Percentiles rank a stretch among this genome's conserved stretches.
These are phyloP conservation scores for Ochropacha duplaris DNA, from an alignment of 2,888 invertebrate species.

Conservation along the genomic window DNA sequence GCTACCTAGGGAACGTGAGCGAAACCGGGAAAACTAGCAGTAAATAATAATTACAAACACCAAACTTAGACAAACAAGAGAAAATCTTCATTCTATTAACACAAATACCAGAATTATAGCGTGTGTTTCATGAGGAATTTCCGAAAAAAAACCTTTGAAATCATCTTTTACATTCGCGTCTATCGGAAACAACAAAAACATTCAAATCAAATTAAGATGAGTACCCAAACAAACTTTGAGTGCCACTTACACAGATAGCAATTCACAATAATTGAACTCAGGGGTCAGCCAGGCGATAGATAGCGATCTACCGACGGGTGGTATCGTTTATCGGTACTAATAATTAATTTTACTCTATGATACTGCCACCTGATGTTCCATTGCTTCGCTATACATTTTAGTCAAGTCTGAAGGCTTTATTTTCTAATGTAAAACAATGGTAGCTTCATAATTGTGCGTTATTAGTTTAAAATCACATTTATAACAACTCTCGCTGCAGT, in stretches of 20 bases:
- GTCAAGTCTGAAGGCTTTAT: neutral
- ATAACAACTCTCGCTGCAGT: neutral
- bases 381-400: neutral
- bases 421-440: neutral
- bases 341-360: constrained; percentile 52
- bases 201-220: constrained; percentile 14
- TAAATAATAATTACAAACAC: too few species aligned
- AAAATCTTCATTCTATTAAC: too few species aligned
- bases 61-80: too few species aligned
- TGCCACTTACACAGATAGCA: constrained; percentile 23
- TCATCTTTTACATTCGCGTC: too few species aligned
- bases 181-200: constrained; percentile 5
- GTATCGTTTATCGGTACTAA: constrained; percentile 42
- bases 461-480: neutral
- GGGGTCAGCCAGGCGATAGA: constrained; percentile 42
- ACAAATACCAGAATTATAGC: too few species aligned
- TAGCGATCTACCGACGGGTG: constrained; percentile 48
- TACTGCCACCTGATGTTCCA: constrained; percentile 25
- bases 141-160: too few species aligned
- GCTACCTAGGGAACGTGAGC: too few species aligned
- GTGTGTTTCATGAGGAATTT: too few species aligned
- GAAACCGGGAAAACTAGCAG: too few species aligned
- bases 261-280: constrained; percentile 49
- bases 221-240: constrained; percentile 26
- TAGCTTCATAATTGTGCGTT: neutral